These are phyloP conservation scores for Delichon dasypus DNA, from an alignment of 2,797 vertebrate genomes.

Conservation along the genomic window DNA sequence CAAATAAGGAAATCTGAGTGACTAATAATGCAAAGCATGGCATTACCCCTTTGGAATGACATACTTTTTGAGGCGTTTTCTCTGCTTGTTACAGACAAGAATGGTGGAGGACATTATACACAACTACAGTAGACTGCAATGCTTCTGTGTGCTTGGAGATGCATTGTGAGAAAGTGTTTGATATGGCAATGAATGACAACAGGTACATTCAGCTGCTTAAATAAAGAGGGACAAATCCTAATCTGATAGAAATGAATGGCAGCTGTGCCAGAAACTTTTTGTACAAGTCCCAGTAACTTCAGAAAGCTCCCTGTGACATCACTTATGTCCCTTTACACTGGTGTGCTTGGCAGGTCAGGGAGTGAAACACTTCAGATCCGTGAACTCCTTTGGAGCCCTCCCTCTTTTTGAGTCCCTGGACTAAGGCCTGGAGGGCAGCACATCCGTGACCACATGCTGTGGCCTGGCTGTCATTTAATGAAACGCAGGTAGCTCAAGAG, in stretches of 20 bases:
- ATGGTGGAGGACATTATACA: background rate
- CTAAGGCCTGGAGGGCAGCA: background rate
- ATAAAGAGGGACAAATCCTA: background rate
- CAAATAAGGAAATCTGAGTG: background rate
- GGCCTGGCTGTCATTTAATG: background rate
- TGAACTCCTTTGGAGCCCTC: background rate
- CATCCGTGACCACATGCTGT: rapidly evolving
- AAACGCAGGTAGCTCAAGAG: background rate
- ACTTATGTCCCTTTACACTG: background rate
- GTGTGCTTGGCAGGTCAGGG: background rate
- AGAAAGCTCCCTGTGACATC: background rate
- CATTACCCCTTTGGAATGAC: background rate
- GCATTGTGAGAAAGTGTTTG: background rate
- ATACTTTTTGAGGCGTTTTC: background rate
- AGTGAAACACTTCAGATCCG: rapidly evolving
- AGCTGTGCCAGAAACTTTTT: background rate
- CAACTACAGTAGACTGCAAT: background rate
- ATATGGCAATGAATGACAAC: background rate
- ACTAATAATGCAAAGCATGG: background rate
- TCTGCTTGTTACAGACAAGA: background rate
- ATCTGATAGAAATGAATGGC: background rate
- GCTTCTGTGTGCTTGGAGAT: background rate
- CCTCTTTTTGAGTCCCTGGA: background rate
- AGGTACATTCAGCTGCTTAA: background rate
- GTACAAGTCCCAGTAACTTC: background rate